A percentile compares a stretch with the other conserved stretches of the same genome.
Conservation (phyloP, 1,140 invertebrate species). For the Ceratina australensis region DNA sequence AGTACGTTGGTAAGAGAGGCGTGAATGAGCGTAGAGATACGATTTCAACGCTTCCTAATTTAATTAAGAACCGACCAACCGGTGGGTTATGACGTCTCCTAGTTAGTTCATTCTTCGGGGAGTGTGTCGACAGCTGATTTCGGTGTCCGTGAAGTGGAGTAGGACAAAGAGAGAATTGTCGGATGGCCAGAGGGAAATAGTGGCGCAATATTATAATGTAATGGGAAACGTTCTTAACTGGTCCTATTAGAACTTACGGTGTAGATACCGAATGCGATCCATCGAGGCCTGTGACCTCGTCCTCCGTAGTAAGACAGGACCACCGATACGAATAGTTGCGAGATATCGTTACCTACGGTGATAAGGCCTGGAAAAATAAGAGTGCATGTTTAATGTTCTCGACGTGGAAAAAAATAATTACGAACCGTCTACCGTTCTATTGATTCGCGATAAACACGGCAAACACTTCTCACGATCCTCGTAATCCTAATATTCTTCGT, state of each 20-base stretch:
- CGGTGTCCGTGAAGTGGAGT: not conserved
- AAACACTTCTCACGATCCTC: no score
- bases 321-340: conserved; percentile 81
- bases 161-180: not conserved
- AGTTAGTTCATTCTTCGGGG: conserved; percentile 50
- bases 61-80: conserved; percentile 73
- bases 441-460: conserved; percentile 15
- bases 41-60: conserved; percentile 74
- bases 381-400: not conserved
- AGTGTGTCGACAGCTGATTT: conserved; percentile 56
- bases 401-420: conserved; percentile 3
- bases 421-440: not conserved
- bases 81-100: conserved; percentile 60
- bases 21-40: conserved; percentile 73
- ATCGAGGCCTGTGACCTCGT: conserved; percentile 84
- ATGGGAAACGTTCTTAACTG: not conserved
- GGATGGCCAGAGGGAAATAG: not conserved
- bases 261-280: conserved; percentile 86
- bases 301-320: conserved; percentile 85
- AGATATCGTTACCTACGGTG: conserved; percentile 85
- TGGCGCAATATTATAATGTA: not conserved
- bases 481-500: no score
- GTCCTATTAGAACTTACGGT: conserved; percentile 75
- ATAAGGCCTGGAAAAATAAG: conserved; percentile 81
- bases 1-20: conserved; percentile 65